Conservation (phyloP, 2,888 invertebrate genomes). For the Synergus gifuensis region DNA sequence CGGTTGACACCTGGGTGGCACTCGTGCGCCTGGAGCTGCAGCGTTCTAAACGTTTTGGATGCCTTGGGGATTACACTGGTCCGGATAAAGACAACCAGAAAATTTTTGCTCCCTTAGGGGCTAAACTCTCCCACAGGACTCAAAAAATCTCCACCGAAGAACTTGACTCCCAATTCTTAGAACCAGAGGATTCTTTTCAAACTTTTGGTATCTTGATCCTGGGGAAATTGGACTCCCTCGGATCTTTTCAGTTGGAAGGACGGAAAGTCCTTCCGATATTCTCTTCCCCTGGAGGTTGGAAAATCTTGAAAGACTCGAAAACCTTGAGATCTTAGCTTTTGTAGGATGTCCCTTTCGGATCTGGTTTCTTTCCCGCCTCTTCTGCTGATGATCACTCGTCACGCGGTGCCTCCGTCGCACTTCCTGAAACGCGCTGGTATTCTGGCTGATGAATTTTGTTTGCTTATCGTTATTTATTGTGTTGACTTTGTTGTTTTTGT, state of each 20-base stretch:
- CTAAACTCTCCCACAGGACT: slow-evolving; percentile 12
- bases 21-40: slow-evolving; percentile 47
- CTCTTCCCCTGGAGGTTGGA: slow-evolving; percentile 20
- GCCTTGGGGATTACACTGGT: not conserved
- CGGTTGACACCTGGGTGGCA: slow-evolving; percentile 58
- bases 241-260: slow-evolving; percentile 41
- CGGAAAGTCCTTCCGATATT: slow-evolving; percentile 36
- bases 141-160: slow-evolving; percentile 20
- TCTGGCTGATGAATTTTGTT: slow-evolving; percentile 30
- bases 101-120: not conserved
- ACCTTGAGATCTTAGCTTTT: slow-evolving; percentile 6
- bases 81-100: not conserved
- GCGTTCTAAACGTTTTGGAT: slow-evolving; percentile 32
- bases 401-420: slow-evolving; percentile 16
- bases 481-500: slow-evolving; percentile 50
- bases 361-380: slow-evolving; percentile 39
- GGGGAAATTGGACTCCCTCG: slow-evolving; percentile 42
- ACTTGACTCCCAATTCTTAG: not conserved
- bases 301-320: not conserved
- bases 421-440: slow-evolving; percentile 39
- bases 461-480: slow-evolving; percentile 47
- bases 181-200: not conserved
- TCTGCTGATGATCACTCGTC: slow-evolving; percentile 37
- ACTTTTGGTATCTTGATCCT: not conserved
- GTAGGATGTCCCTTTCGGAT: slow-evolving; percentile 41